phyloP scores from a whole-genome alignment of 1,140 invertebrate species.

The Caenorhabditis inopinata region DNA sequence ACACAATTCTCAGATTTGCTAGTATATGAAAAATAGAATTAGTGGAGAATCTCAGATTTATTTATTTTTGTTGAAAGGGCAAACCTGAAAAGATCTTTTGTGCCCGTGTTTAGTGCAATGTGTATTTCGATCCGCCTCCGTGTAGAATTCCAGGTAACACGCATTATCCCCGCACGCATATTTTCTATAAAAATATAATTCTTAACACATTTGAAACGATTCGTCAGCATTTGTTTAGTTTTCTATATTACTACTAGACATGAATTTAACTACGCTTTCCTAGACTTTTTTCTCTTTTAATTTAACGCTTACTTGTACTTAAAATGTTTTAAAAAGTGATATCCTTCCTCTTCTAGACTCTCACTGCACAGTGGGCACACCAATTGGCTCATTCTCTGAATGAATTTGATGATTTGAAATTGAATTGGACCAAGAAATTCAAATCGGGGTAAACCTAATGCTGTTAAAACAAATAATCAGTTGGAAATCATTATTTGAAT shows the following conservation, averaged over 20 bases:
- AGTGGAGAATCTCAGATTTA: no score
- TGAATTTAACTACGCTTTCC: no score
- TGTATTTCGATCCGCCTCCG: neutral
- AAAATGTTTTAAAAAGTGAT: neutral
- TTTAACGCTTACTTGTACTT: neutral
- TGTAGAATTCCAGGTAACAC: neutral
- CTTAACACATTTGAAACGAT: no score
- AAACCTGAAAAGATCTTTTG: neutral
- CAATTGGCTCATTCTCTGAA: neutral
- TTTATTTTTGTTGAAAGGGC: no score
- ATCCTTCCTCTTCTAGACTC: neutral
- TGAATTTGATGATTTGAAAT: no score
- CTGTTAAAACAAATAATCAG: no score
- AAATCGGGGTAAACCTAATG: no score
- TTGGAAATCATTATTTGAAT: neutral
- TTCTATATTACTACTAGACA: no score
- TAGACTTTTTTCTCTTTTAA: neutral
- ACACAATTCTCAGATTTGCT: no score
- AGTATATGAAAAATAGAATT: no score
- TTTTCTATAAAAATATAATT: neutral
- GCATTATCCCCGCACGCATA: neutral
- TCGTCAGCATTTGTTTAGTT: no score
- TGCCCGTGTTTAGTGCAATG: neutral
- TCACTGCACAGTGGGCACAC: neutral
- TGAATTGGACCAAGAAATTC: no score